phyloP scores from a whole-genome alignment of 2,888 invertebrate species.

The Lithophane semibrunnea region DNA sequence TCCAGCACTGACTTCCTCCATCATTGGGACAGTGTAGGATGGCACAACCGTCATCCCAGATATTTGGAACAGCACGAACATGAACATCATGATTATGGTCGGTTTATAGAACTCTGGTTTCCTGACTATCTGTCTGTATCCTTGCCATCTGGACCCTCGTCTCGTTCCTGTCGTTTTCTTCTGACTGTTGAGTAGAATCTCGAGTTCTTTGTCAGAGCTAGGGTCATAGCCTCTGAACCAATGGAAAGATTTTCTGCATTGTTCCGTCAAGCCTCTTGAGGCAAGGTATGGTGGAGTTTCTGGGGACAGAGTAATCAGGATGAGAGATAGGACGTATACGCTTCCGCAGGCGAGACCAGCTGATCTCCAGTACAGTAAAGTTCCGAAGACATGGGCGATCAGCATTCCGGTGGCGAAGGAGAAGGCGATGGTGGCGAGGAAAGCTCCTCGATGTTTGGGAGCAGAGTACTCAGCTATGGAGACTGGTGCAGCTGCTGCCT shows the following conservation, averaged over 20 bases:
- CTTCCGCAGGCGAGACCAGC: slow-evolving; percentile 89
- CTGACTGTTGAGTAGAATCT: slow-evolving; percentile 83
- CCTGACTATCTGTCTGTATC: slow-evolving; percentile 74
- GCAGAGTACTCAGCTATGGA: slow-evolving; percentile 88
- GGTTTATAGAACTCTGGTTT: slow-evolving; percentile 91
- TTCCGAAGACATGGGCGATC: slow-evolving; percentile 92
- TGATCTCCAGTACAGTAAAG: slow-evolving; percentile 90
- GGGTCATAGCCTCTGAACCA: slow-evolving; percentile 90
- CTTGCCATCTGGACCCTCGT: slow-evolving; percentile 77
- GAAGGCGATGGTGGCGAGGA: slow-evolving; percentile 91
- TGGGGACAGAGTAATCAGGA: slow-evolving; percentile 89
- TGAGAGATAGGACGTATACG: slow-evolving; percentile 86
- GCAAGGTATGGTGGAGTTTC: slow-evolving; percentile 93
- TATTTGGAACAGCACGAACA: slow-evolving; percentile 92
- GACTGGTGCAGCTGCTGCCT: slow-evolving; percentile 86
- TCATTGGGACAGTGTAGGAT: slow-evolving; percentile 92
- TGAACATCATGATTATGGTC: slow-evolving; percentile 91
- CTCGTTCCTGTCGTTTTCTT: slow-evolving; percentile 70
- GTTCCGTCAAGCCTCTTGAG: slow-evolving; percentile 86
- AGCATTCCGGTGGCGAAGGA: slow-evolving; percentile 92
- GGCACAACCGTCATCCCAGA: slow-evolving; percentile 93
- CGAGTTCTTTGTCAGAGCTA: slow-evolving; percentile 86
- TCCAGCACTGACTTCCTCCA: slow-evolving; percentile 90
- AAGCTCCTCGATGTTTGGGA: slow-evolving; percentile 91
- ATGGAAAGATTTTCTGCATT: slow-evolving; percentile 90